Conservation (phyloP, 2,113 vertebrate genomes). For the Albula goreensis region DNA sequence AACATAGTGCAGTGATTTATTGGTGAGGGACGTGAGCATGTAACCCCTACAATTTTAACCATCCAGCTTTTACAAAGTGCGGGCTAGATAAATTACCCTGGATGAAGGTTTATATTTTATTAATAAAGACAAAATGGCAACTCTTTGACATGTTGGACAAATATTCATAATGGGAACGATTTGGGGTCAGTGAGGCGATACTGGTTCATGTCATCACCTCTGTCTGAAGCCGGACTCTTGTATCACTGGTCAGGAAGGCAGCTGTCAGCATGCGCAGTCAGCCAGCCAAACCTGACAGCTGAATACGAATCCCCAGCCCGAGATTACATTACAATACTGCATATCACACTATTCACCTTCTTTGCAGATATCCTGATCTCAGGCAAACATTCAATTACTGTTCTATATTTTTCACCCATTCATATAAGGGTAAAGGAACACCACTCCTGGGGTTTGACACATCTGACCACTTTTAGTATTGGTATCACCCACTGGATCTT, state of each 20-base stretch:
- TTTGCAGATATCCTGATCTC: neutral
- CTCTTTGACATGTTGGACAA: neutral
- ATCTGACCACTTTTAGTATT: no score
- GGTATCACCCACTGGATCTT: no score
- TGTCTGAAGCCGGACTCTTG: no score
- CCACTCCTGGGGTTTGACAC: no score
- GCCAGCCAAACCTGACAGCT: conserved; percentile 12
- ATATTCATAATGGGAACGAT: neutral
- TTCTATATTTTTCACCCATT: neutral
- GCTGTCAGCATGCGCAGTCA: conserved; percentile 7
- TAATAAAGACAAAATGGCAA: neutral
- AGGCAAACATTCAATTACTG: neutral
- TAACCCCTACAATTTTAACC: no score
- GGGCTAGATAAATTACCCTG: no score
- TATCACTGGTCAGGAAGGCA: neutral
- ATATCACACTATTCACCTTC: neutral
- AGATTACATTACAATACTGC: neutral
- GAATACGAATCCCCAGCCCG: neutral
- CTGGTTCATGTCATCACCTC: conserved; percentile 14
- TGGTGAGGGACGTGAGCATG: no score
- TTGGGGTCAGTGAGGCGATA: neutral
- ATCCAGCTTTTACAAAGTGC: no score
- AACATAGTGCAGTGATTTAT: no score
- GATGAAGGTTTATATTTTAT: neutral
- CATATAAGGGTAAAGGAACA: no score